Percentiles rank a stretch among this genome's conserved stretches.
phyloP scores from a whole-genome alignment of 1,140 invertebrate genomes.

The Acarapis woodi region DNA sequence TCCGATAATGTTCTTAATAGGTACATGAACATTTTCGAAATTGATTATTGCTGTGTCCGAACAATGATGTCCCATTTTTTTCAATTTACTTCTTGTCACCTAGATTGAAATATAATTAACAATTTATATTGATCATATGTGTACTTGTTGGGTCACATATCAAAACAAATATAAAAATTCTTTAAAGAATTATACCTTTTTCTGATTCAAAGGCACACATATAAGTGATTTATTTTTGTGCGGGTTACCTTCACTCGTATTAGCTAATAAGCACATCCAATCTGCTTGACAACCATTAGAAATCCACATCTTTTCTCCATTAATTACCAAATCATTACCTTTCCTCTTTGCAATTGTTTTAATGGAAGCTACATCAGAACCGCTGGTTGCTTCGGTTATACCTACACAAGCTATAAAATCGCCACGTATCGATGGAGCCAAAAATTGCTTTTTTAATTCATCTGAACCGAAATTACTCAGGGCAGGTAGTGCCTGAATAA shows the following conservation, averaged over 20 bases:
- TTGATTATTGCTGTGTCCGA: conserved; percentile 29
- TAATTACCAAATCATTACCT: conserved; percentile 26
- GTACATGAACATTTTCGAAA: conserved; percentile 27
- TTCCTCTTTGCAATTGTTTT: conserved; percentile 20
- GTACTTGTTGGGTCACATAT: conserved; percentile 7
- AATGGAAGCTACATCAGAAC: conserved; percentile 27
- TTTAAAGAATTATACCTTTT: conserved; percentile 19
- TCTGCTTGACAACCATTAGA: conserved; percentile 27
- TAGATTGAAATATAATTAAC: no score
- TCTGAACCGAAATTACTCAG: conserved; percentile 24
- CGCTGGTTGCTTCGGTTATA: conserved; percentile 25
- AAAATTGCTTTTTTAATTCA: conserved; percentile 24
- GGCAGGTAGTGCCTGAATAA: conserved; percentile 12
- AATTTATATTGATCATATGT: no score
- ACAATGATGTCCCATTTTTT: conserved; percentile 24
- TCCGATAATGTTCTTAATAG: conserved; percentile 25
- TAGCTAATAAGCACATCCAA: conserved; percentile 29
- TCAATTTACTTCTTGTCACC: no score
- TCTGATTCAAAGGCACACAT: conserved; percentile 25
- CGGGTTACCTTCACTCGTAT: conserved; percentile 19
- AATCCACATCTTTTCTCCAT: conserved; percentile 29
- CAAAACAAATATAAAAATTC: not conserved
- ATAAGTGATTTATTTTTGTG: conserved; percentile 29
- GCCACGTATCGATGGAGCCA: conserved; percentile 25
- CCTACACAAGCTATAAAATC: conserved; percentile 26